These are phyloP conservation scores for Aphaenogaster rudis DNA, from an alignment of 1,140 invertebrate genomes.

Conservation along the genomic window DNA sequence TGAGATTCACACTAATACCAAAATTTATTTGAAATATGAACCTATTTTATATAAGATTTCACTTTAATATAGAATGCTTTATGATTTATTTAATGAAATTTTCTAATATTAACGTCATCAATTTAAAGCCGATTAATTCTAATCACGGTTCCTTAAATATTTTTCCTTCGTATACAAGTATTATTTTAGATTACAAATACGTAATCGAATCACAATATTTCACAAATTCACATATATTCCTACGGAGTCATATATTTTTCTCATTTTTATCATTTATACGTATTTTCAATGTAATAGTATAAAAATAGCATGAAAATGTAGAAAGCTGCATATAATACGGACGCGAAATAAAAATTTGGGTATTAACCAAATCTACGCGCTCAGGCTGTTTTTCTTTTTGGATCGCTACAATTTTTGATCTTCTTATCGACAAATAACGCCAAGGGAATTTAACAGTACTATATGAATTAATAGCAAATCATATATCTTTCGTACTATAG, in stretches of 20 bases:
- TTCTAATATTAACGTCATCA: background rate
- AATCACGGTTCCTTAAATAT: background rate
- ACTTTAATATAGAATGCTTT: background rate
- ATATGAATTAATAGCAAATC: background rate
- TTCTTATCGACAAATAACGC: background rate
- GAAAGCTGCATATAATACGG: background rate
- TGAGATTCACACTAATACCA: background rate
- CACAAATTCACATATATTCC: background rate
- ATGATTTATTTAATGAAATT: background rate
- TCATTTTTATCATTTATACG: conserved; percentile 6
- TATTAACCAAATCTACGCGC: background rate
- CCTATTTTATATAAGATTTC: background rate
- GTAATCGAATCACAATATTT: background rate
- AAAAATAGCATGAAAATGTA: background rate
- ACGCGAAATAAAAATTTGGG: background rate
- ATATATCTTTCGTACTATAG: background rate
- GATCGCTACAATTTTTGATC: background rate
- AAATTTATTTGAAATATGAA: background rate
- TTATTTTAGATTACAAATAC: background rate
- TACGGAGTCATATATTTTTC: background rate
- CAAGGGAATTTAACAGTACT: background rate
- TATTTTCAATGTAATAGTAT: background rate
- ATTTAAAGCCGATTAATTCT: background rate
- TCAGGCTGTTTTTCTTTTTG: background rate
- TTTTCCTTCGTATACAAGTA: background rate